These are phyloP conservation scores for Pterocles burchelli DNA, from an alignment of 2,113 vertebrate species.

Conservation along the genomic window DNA sequence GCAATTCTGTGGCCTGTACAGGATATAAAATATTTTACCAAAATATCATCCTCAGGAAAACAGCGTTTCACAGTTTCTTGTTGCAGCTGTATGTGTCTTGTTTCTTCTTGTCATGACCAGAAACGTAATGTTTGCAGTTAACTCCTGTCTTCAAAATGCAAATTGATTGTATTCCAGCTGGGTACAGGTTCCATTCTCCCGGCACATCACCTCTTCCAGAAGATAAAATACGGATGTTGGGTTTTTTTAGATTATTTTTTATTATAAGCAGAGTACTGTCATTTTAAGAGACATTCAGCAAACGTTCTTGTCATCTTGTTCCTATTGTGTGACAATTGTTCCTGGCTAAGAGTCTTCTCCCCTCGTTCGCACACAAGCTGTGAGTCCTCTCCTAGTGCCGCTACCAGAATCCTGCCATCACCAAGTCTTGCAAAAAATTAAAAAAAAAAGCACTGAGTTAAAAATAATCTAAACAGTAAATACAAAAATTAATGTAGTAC, in stretches of 20 bases:
- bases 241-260: constrained; percentile 22
- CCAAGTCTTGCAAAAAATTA: constrained; percentile 28
- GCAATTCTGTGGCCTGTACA: constrained; percentile 29
- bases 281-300: background rate
- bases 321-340: background rate
- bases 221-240: background rate
- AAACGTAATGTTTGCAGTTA: background rate
- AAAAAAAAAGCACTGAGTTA: constrained; percentile 17
- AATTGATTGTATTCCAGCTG: background rate
- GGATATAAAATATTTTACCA: constrained; percentile 11
- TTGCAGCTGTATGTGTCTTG: background rate
- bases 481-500: constrained; percentile 30
- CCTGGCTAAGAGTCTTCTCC: constrained; percentile 43
- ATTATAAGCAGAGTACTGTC: constrained; percentile 41
- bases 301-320: background rate
- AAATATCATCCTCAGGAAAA: constrained; percentile 50
- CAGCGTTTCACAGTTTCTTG: background rate
- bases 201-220: background rate
- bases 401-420: constrained; percentile 10
- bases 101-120: background rate
- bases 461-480: constrained; percentile 29
- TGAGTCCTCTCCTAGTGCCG: background rate
- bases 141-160: constrained; percentile 8
- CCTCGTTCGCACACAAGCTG: constrained; percentile 9
- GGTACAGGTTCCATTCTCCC: background rate